Conservation (phyloP, 2,797 vertebrate species). For the Hyperoplus lanceolatus region DNA sequence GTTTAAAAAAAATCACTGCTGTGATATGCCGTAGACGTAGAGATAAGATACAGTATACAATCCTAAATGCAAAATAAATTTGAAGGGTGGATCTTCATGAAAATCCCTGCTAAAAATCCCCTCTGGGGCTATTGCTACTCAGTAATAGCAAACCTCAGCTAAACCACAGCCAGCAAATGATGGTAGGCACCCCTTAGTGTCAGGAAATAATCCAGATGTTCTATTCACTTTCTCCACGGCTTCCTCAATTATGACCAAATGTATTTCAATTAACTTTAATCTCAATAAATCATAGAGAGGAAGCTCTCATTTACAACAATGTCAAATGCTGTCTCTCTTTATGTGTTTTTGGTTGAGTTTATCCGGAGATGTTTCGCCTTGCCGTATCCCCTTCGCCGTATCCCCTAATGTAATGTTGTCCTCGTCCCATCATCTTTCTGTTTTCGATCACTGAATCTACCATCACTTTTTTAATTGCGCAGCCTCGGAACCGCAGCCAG, state of each 20-base stretch:
- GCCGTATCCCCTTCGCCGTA: neutral
- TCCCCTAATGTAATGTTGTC: neutral
- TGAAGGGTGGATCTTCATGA: neutral
- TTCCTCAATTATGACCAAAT: neutral
- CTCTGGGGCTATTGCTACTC: slow-evolving; percentile 5
- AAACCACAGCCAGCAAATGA: neutral
- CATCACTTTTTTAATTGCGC: neutral
- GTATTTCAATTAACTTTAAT: too few relatives aligned
- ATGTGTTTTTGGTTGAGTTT: slow-evolving; percentile 15
- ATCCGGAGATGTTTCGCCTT: neutral
- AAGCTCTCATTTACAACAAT: too few relatives aligned
- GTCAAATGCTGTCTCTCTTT: neutral
- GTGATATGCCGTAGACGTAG: neutral
- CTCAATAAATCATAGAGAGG: too few relatives aligned
- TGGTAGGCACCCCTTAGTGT: slow-evolving; percentile 36
- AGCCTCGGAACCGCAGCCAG: slow-evolving; percentile 7
- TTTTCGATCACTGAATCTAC: neutral
- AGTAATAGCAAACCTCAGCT: neutral
- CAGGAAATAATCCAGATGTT: slow-evolving; percentile 22
- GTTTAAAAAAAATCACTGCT: slow-evolving; percentile 2
- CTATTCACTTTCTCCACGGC: slow-evolving; percentile 13
- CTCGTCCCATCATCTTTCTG: slow-evolving; percentile 2
- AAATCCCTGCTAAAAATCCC: slow-evolving; percentile 3
- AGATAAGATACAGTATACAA: neutral
- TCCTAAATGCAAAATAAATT: neutral